Conservation (phyloP, 2,888 invertebrate species). For the Lutraria lutraria region DNA sequence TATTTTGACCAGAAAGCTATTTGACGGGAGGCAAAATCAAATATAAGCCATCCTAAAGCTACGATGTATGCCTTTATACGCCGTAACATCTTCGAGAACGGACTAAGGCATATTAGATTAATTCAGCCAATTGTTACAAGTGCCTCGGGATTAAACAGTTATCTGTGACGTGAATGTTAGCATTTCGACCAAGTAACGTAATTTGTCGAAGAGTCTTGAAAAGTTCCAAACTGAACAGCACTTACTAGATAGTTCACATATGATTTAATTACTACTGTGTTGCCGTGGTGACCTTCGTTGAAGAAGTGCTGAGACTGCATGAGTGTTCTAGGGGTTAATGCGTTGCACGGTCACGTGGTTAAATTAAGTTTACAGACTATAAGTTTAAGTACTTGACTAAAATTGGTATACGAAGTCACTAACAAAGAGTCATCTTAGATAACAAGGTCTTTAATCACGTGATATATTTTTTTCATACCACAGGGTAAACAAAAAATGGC, state of each 20-base stretch:
- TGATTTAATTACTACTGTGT: background rate
- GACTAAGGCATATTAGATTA: constrained; percentile 4
- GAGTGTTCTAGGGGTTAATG: too few relatives aligned
- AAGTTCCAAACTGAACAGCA: background rate
- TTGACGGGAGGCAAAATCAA: background rate
- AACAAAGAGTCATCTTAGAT: too few relatives aligned
- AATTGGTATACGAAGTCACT: too few relatives aligned
- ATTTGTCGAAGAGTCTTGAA: background rate
- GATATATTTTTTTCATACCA: too few relatives aligned
- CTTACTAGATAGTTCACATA: background rate
- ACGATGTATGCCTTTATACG: background rate
- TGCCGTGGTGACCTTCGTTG: too few relatives aligned
- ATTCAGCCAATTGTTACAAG: constrained; percentile 9
- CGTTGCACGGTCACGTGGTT: too few relatives aligned
- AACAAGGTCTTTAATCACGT: too few relatives aligned
- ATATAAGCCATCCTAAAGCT: background rate
- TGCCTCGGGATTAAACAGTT: background rate
- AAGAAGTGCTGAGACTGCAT: too few relatives aligned
- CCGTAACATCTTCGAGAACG: background rate
- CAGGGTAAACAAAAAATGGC: too few relatives aligned
- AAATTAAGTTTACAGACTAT: too few relatives aligned
- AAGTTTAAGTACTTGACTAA: too few relatives aligned
- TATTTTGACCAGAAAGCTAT: background rate
- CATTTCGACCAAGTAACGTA: background rate
- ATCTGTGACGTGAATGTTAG: background rate